Conservation (phyloP, 2,888 invertebrate genomes). For the Phaedon cochleariae region DNA sequence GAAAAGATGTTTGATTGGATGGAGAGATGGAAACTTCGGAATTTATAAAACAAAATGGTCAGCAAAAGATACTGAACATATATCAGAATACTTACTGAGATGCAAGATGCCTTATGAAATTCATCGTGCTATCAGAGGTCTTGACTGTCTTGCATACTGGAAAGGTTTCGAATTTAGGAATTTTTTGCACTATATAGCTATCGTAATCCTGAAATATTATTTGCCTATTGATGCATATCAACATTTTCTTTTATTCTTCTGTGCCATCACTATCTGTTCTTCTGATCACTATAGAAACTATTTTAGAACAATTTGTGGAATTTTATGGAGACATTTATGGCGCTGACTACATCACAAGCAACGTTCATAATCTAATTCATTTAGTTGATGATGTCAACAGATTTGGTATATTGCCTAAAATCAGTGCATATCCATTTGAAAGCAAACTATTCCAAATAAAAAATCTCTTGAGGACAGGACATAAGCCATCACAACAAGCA, state of each 20-base stretch:
- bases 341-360: conserved; percentile 26
- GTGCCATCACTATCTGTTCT: conserved; percentile 26
- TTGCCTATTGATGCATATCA: conserved; percentile 24
- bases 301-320: too few relatives aligned
- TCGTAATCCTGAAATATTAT: conserved; percentile 25
- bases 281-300: too few relatives aligned
- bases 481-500: too few relatives aligned
- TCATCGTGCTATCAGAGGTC: conserved; percentile 19
- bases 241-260: conserved; percentile 26
- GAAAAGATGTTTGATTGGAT: conserved; percentile 20
- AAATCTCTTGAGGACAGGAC: too few relatives aligned
- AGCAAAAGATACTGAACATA: conserved; percentile 7
- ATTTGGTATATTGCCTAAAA: conserved; percentile 50
- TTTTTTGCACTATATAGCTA: conserved; percentile 22
- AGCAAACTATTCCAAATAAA: too few relatives aligned
- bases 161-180: conserved; percentile 24
- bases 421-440: conserved; percentile 53
- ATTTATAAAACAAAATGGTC: conserved; percentile 19
- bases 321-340: too few relatives aligned
- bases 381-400: conserved; percentile 48
- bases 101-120: conserved; percentile 27
- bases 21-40: conserved; percentile 21
- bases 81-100: conserved; percentile 16
- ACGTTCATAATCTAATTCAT: conserved; percentile 30
- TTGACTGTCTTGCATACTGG: conserved; percentile 20